phyloP scores from a whole-genome alignment of 1,140 invertebrate species.

The Aphidius gifuensis region DNA sequence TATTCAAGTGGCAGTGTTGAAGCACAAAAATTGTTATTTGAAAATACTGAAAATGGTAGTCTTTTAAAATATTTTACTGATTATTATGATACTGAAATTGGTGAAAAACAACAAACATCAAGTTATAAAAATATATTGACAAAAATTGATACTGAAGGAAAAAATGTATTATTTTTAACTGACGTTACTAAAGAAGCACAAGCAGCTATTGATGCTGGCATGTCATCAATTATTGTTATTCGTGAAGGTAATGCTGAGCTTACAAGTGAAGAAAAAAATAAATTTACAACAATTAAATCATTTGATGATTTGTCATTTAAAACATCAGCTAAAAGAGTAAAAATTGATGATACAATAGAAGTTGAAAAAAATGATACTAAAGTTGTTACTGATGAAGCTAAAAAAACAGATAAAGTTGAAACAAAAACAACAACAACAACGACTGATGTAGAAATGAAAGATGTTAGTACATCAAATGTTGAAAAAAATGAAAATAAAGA shows the following conservation, averaged over 20 bases:
- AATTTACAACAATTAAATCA: constrained; percentile 60
- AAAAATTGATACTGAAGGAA: constrained; percentile 61
- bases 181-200: constrained; percentile 79
- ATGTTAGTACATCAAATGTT: constrained; percentile 29
- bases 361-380: constrained; percentile 32
- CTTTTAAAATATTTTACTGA: constrained; percentile 70
- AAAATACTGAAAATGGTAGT: constrained; percentile 73
- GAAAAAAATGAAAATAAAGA: constrained; percentile 22
- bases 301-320: constrained; percentile 56
- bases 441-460: constrained; percentile 37
- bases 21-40: constrained; percentile 86
- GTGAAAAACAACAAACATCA: constrained; percentile 68
- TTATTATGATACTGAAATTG: constrained; percentile 85
- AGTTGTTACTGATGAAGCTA: constrained; percentile 3
- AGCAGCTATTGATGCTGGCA: constrained; percentile 73
- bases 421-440: constrained; percentile 39
- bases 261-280: constrained; percentile 58
- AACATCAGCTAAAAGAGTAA: constrained; percentile 45
- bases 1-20: constrained; percentile 91
- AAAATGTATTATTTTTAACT: constrained; percentile 80
- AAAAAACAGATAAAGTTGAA: constrained; percentile 28
- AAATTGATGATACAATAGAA: constrained; percentile 36
- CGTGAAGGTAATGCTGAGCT: constrained; percentile 76
- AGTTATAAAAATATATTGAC: constrained; percentile 77
- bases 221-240: constrained; percentile 65